Evolutionary conservation across 2,888 invertebrate species (phyloP), one percentile per base, ranked within the genome.

Genomic region (Melipona beecheii): DNA sequence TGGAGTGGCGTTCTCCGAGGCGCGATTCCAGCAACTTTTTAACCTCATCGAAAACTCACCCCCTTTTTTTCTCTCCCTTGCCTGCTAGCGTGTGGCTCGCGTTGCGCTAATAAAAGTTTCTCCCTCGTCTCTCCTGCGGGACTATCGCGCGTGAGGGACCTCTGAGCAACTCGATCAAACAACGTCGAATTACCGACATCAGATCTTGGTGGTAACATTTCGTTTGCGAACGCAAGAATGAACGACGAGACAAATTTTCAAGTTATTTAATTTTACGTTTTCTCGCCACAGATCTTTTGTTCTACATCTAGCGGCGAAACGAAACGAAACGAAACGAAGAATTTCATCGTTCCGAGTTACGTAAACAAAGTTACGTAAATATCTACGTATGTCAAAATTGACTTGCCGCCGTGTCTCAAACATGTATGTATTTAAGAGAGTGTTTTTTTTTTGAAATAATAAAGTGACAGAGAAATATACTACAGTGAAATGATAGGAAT

Each of bases 91-190:
- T 62, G n/a, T 68, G 74, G 58, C 58, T 62, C 77, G 65, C 60
- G 80, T 77, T 66, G 66, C 52, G 31, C 66, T 78, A 81, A 72
- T 81, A 81, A 81, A 79, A 81, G 72, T 81, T 81, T 54, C 52
- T 72, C 77, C 80, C 9, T 43, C 36, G 36, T 43, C 70, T 77
- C 77, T 66, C 43, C 77, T 71, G 77, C 70, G 49, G 71, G 75
- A 79, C 54, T 24, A 1, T 27, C 27, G 27, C 27, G 27, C 27
- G 27, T 27, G 27, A 24, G 24, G 24, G 24, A 24, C 24, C 24
- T 24, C 24, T 24, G 24, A 27, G 27, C 43, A 68, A 75, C 43
- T 66, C 60, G 36, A 75, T 60, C 50, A n/a, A 19, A n/a, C n/a
- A 68, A 75, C 52, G 43, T 62, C 27, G 49, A 36, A 62, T 75